Conservation (phyloP, 1,140 invertebrate species). For the Drosophila parabipectinata region DNA sequence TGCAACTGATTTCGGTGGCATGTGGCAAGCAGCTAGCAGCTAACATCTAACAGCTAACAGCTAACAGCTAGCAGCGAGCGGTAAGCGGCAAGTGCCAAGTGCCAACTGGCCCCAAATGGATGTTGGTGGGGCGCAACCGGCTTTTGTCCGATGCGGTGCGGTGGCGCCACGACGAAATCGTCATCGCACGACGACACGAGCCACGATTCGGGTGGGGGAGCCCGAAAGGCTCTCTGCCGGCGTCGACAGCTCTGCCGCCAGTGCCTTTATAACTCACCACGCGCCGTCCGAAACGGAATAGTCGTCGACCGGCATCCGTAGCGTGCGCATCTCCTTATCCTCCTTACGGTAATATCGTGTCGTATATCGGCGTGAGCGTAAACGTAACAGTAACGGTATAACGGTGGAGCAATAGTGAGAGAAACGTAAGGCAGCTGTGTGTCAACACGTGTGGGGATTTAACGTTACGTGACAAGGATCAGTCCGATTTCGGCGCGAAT, state of each 20-base stretch:
- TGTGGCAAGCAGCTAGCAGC: neutral
- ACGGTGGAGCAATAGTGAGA: neutral
- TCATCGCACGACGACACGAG: neutral
- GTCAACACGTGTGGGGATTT: conserved; percentile 43
- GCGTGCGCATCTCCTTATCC: conserved; percentile 19
- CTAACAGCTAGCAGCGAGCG: no score
- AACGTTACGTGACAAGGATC: conserved; percentile 26
- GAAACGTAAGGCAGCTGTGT: conserved; percentile 36
- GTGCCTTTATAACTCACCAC: conserved; percentile 61
- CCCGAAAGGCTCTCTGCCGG: conserved; percentile 22
- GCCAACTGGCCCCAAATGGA: neutral
- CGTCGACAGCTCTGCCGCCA: conserved; percentile 1
- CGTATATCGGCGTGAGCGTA: neutral
- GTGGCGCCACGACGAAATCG: conserved; percentile 1
- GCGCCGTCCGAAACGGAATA: conserved; percentile 45
- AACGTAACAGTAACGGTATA: conserved; percentile 1
- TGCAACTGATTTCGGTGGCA: conserved; percentile 6
- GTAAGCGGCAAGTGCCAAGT: neutral
- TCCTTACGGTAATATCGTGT: neutral
- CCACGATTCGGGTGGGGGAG: neutral
- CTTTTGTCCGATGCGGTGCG: conserved; percentile 19
- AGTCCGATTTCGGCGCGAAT: conserved; percentile 27
- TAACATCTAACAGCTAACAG: no score
- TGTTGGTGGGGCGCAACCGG: conserved; percentile 26
- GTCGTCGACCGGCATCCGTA: conserved; percentile 71